phyloP scores from a whole-genome alignment of 2,797 vertebrate genomes.

The Diceros bicornis region DNA sequence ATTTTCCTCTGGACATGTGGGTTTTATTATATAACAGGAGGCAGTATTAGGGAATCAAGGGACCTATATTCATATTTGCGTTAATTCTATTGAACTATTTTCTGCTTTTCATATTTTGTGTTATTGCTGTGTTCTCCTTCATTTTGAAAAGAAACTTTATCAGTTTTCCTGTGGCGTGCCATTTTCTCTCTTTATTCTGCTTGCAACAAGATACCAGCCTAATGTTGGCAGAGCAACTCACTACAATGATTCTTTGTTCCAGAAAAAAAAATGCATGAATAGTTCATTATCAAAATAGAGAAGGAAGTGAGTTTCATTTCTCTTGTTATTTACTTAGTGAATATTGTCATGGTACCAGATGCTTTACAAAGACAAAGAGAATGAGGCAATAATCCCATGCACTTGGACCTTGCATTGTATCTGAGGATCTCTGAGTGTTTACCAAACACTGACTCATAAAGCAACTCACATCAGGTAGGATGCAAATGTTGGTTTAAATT shows the following conservation, averaged over 20 bases:
- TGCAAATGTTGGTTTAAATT: not conserved
- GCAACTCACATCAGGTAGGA: not conserved
- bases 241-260: constrained; percentile 84
- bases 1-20: constrained; percentile 51
- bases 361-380: constrained; percentile 67
- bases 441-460: constrained; percentile 59
- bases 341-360: constrained; percentile 71
- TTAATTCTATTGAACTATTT: constrained; percentile 48
- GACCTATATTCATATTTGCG: constrained; percentile 9
- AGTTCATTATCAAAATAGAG: constrained; percentile 81
- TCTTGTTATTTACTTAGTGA: constrained; percentile 76
- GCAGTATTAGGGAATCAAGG: not conserved
- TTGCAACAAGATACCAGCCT: constrained; percentile 82
- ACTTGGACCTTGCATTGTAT: constrained; percentile 23
- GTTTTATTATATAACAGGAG: constrained; percentile 34
- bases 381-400: not conserved
- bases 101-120: constrained; percentile 64
- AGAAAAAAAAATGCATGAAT: constrained; percentile 67
- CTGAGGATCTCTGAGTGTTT: constrained; percentile 38
- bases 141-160: constrained; percentile 78
- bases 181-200: constrained; percentile 79
- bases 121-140: constrained; percentile 66
- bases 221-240: constrained; percentile 74
- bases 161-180: constrained; percentile 74
- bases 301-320: constrained; percentile 76